Evolutionary conservation across 2,888 invertebrate genomes (phyloP).

Genomic region (Caenorhabditis parvicauda): DNA sequence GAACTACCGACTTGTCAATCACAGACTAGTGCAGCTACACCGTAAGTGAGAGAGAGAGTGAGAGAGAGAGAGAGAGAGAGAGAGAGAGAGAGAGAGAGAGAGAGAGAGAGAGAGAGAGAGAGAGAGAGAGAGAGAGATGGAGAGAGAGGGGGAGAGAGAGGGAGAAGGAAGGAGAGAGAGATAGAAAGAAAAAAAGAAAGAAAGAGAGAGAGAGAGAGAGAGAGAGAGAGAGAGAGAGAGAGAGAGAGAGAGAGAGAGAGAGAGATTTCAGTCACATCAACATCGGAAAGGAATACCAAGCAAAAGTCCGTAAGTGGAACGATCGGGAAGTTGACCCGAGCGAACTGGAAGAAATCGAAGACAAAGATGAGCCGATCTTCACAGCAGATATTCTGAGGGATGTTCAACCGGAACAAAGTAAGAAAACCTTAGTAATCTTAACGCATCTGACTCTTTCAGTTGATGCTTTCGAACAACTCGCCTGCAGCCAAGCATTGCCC

Average conservation of each 20-base stretch:
- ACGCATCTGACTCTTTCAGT: slow-evolving; percentile 35
- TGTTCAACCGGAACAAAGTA: slow-evolving; percentile 40
- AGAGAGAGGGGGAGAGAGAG: background rate
- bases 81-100: background rate
- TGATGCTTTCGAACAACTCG: slow-evolving; percentile 55
- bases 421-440: slow-evolving; percentile 1
- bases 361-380: slow-evolving; percentile 54
- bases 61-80: background rate
- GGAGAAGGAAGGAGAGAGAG: too few relatives aligned
- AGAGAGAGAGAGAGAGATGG: background rate
- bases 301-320: slow-evolving; percentile 58
- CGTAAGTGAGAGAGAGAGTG: too few relatives aligned
- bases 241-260: background rate
- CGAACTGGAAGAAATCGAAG: slow-evolving; percentile 49
- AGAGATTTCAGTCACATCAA: slow-evolving; percentile 37
- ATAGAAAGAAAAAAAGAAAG: too few relatives aligned
- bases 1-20: slow-evolving; percentile 13
- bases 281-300: slow-evolving; percentile 47
- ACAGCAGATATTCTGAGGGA: slow-evolving; percentile 46
- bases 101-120: background rate
- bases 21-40: slow-evolving; percentile 26
- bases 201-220: too few relatives aligned
- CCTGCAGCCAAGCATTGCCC: slow-evolving; percentile 56
- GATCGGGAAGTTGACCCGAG: slow-evolving; percentile 46
- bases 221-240: too few relatives aligned